Evolutionary conservation across 1,140 invertebrate species (phyloP), one percentile per base, ranked within the genome.

Genomic region (Panagrolaimus sp.): DNA sequence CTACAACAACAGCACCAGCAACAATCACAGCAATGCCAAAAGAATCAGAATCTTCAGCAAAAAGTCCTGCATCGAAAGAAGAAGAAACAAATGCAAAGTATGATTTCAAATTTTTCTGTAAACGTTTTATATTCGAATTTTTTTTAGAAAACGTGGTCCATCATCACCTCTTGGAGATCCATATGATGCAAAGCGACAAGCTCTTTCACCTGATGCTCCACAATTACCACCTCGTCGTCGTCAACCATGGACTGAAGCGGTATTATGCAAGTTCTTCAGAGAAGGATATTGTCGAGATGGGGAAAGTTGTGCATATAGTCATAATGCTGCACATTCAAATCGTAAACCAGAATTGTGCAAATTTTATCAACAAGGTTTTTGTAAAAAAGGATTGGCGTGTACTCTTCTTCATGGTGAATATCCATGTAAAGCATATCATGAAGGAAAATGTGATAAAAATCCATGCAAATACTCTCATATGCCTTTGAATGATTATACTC

Each of bases 211-310:
- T 11, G 51, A 57, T 57, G 14, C n/a, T n/a, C 16, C 48, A 2
- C 25, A 64, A 38, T 23, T 51, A 9, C 38, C 57, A 20, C 51
- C 57, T 47, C 53, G 44, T n/a, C 73, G 72, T 63, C 5, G 69
- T 31, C 63, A 66, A 44, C 4, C 38, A 43, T 72, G 76, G 76
- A 47, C 67, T 43, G 75, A 82, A 23, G 70, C 68, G 13, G 81
- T 74, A 23, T 78, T 82, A 31, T 82, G 80, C 75, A 82, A 82
- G 57, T 82, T 82, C 61, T 82, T 83, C 70, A 72, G 80, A n/a
- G 80, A 82, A 66, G 80, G 80, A 7, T 83, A 76, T 51, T 82
- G 80, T 65, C 70, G 80, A 64, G 80, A 82, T 65, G 78, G 77
- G 9, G 80, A 82, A 20, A 65, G 76, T 13, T 82, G 80, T 64